A percentile compares a stretch with the other conserved stretches of the same genome.
Evolutionary conservation across 1,140 invertebrate genomes (phyloP).

Genomic region (Drosophila gunungcola): DNA sequence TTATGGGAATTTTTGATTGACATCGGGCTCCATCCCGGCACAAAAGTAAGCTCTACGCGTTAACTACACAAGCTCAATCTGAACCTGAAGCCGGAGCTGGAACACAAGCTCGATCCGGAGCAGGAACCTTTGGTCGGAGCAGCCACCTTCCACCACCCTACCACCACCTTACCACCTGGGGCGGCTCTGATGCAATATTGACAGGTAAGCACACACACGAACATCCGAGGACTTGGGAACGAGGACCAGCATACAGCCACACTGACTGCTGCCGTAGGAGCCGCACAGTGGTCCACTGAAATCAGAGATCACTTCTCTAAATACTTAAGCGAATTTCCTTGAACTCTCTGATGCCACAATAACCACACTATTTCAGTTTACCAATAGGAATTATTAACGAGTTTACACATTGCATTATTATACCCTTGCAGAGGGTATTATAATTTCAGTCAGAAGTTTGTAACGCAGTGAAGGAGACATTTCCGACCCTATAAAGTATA

Average conservation of each 20-base stretch:
- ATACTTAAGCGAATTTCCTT: too few relatives aligned
- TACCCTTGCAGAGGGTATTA: too few relatives aligned
- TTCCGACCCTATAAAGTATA: too few relatives aligned
- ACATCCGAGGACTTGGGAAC: conserved; percentile 12
- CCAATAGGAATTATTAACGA: too few relatives aligned
- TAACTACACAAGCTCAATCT: conserved; percentile 65
- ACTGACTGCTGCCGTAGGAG: conserved; percentile 26
- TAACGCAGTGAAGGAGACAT: too few relatives aligned
- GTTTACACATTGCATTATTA: too few relatives aligned
- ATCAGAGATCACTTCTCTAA: not conserved
- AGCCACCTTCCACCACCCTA: conserved; percentile 8
- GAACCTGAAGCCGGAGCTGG: conserved; percentile 9
- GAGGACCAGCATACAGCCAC: conserved; percentile 23
- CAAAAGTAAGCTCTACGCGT: conserved; percentile 61
- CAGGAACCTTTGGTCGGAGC: conserved; percentile 14
- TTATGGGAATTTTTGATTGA: conserved; percentile 84
- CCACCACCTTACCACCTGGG: conserved; percentile 56
- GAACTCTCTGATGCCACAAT: too few relatives aligned
- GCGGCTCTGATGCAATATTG: conserved; percentile 79
- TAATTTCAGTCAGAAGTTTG: too few relatives aligned
- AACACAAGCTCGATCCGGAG: conserved; percentile 13
- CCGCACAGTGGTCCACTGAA: conserved; percentile 11
- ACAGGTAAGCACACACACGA: conserved; percentile 62
- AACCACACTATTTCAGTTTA: too few relatives aligned
- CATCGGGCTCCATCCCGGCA: conserved; percentile 57